Evolutionary conservation across 2,888 invertebrate genomes (phyloP), one percentile per base, ranked within the genome.

Genomic region (Pheosia tremula): DNA sequence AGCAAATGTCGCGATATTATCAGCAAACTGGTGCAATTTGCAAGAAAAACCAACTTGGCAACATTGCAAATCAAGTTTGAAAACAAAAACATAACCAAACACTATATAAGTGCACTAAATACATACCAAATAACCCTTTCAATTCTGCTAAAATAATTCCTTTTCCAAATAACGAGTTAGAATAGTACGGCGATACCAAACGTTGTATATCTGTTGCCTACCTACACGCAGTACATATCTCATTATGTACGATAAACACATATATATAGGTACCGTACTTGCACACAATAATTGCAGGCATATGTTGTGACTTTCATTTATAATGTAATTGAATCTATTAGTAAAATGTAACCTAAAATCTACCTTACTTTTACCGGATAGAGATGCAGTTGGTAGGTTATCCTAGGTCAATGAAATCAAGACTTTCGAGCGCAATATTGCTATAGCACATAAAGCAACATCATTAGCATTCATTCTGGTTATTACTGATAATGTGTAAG

Each of bases 361-460:
- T 24, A 24, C 24, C 72, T 72, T 71, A 71, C 71, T 69, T 59
- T 59, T 81, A 83, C 84, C 87, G 88, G 88, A 90, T 83, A 81
- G 81, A 75, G 74, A 74, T 71, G 78, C 76, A 80, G 79, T 79
- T 79, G 81, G 82, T 85, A 85, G 88, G 89, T 87, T 91, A 90
- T 80, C 91, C 90, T 91, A 91, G 92, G 91, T 91, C 91, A 91
- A 87, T 84, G 81, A 83, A 82, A 78, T 72, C 78, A 68, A 75
- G 80, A 90, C 90, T 91, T 89, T 90, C 87, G 82, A 85, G 81
- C 72, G 72, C 74, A 80, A 74, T 79, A 79, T 79, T 84, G 75
- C 78, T 86, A 83, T 78, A 77, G 74, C 77, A 82, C 74, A 79
- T 77, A 76, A 73, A 82, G 81, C 79, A 81, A 75, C 83, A 81